A percentile compares a stretch with the other conserved stretches of the same genome.
These are phyloP conservation scores for Malurus leucopterus DNA, from an alignment of 2,797 vertebrate species.

Conservation along the genomic window DNA sequence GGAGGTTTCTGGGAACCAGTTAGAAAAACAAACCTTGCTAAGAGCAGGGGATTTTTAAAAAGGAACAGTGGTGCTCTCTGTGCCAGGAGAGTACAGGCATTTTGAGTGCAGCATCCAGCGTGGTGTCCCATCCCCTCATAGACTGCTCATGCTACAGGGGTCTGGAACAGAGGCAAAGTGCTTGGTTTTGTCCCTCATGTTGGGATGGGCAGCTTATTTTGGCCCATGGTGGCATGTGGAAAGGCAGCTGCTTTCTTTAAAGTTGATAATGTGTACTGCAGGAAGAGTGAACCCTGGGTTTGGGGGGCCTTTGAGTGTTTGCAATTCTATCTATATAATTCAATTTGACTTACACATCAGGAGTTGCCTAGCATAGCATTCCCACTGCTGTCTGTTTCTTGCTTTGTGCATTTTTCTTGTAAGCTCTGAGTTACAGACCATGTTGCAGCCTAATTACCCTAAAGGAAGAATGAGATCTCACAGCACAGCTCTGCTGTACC, in stretches of 20 bases:
- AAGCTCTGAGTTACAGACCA: neutral
- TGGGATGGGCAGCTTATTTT: conserved; percentile 56
- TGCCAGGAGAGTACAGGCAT: conserved; percentile 17
- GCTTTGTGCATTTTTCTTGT: neutral
- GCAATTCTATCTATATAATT: neutral
- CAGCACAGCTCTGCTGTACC: neutral
- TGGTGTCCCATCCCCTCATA: neutral
- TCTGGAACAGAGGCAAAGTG: conserved; percentile 33
- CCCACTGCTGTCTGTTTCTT: neutral
- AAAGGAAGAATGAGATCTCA: neutral
- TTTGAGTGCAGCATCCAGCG: neutral
- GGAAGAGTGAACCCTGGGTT: neutral
- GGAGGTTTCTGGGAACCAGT: conserved; percentile 67
- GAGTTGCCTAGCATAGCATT: neutral
- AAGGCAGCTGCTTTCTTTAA: conserved; percentile 65
- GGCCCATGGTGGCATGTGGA: conserved; percentile 31
- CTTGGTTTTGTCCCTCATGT: conserved; percentile 39
- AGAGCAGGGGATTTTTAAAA: conserved; percentile 50
- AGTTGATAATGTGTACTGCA: conserved; percentile 32
- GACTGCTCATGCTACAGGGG: neutral
- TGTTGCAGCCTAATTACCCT: neutral
- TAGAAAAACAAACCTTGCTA: conserved; percentile 64
- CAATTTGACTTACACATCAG: neutral
- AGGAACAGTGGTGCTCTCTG: conserved; percentile 42
- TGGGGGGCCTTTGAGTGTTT: neutral